Evolutionary conservation across 1,140 invertebrate genomes (phyloP).

Genomic region (Drosophila azteca): DNA sequence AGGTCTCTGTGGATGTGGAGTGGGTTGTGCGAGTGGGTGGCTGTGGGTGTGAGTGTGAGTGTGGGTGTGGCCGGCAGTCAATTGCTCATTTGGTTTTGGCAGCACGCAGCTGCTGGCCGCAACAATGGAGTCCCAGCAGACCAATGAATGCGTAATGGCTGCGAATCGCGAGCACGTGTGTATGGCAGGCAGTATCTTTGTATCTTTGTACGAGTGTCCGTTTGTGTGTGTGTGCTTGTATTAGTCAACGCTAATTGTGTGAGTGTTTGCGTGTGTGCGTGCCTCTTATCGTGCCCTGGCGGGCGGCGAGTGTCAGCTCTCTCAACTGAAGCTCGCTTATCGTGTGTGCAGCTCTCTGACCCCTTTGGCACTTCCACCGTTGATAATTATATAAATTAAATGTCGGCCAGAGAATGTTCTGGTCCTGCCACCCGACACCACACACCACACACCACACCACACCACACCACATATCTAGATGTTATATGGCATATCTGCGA

Average conservation of each 20-base stretch:
- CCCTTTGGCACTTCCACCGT: slow-evolving; percentile 60
- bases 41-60: neutral
- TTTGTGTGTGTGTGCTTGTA: slow-evolving; percentile 27
- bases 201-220: neutral
- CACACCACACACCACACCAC: slow-evolving; percentile 7
- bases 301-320: slow-evolving; percentile 63
- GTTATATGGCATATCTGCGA: neutral
- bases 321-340: slow-evolving; percentile 70
- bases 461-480: neutral
- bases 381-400: slow-evolving; percentile 74
- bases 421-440: slow-evolving; percentile 13
- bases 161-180: slow-evolving; percentile 21
- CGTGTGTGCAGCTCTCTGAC: slow-evolving; percentile 57
- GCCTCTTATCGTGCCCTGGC: slow-evolving; percentile 61
- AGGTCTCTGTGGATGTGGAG: slow-evolving; percentile 1
- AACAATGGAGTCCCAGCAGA: slow-evolving; percentile 66
- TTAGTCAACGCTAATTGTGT: slow-evolving; percentile 47
- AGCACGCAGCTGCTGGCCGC: slow-evolving; percentile 73
- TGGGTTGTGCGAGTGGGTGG: neutral
- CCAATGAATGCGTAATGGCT: slow-evolving; percentile 80
- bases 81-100: slow-evolving; percentile 81
- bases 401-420: slow-evolving; percentile 9
- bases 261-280: slow-evolving; percentile 34
- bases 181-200: slow-evolving; percentile 4
- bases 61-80: slow-evolving; percentile 54